Evolutionary conservation across 2,113 vertebrate species (phyloP).

Genomic region (Anarrhichthys ocellatus): DNA sequence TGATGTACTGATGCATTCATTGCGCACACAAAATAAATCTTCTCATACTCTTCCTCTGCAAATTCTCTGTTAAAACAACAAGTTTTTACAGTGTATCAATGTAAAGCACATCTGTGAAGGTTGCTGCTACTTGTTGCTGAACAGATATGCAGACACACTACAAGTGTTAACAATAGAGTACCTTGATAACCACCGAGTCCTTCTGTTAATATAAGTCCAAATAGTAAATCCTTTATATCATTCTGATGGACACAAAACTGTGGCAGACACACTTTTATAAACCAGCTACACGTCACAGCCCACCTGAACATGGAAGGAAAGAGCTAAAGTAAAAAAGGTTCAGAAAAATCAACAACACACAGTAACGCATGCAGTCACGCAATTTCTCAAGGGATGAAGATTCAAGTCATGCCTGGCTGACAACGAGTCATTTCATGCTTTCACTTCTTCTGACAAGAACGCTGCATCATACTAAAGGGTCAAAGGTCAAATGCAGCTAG

Average conservation of each 20-base stretch:
- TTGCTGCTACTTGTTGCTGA: neutral
- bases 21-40: neutral
- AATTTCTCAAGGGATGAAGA: neutral
- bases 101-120: neutral
- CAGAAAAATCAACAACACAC: neutral
- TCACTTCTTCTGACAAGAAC: neutral
- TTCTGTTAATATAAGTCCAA: neutral
- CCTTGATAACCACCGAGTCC: neutral
- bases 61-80: neutral
- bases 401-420: conserved; percentile 16
- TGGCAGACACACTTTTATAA: conserved; percentile 1
- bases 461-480: neutral
- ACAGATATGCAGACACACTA: neutral
- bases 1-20: neutral
- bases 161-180: neutral
- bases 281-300: conserved; percentile 7
- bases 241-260: neutral
- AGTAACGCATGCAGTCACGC: conserved; percentile 38
- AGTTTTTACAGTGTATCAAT: neutral
- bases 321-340: neutral
- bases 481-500: conserved; percentile 6
- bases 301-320: neutral
- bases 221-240: neutral
- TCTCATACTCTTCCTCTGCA: neutral
- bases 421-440: neutral